Percentiles rank a stretch among this genome's conserved stretches.
phyloP scores from a whole-genome alignment of 2,797 vertebrate species.

The Sebastes hubbsi region DNA sequence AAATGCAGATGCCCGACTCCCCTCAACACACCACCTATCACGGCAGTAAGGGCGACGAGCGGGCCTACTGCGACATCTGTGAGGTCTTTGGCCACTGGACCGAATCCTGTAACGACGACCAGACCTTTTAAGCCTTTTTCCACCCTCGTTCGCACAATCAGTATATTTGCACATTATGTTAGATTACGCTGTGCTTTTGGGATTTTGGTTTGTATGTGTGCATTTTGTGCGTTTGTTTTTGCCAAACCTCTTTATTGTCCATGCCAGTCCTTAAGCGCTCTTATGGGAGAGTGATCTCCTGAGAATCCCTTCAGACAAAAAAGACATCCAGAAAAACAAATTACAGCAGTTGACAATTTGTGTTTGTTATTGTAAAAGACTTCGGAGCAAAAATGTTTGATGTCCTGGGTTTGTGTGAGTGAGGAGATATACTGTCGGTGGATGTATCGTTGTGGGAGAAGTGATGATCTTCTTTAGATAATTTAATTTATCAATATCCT shows the following conservation, averaged over 20 bases:
- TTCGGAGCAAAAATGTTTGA: conserved; percentile 22
- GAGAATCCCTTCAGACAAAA: conserved; percentile 25
- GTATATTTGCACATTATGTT: conserved; percentile 73
- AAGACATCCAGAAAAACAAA: conserved; percentile 12
- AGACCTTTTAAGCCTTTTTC: conserved; percentile 88
- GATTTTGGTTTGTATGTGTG: conserved; percentile 55
- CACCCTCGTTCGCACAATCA: conserved; percentile 57
- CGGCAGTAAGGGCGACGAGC: conserved; percentile 88
- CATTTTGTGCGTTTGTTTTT: conserved; percentile 60
- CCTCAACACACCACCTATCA: conserved; percentile 93
- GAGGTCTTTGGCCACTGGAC: conserved; percentile 97
- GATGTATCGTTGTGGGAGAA: conserved; percentile 33
- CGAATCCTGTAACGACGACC: conserved; percentile 92
- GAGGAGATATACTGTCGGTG: conserved; percentile 24
- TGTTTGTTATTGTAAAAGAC: conserved; percentile 33
- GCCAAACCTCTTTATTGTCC: conserved; percentile 48
- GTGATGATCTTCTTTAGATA: conserved; percentile 33
- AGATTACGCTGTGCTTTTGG: conserved; percentile 54
- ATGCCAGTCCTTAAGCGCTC: conserved; percentile 66
- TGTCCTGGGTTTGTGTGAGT: conserved; percentile 41
- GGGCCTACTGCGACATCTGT: conserved; percentile 96
- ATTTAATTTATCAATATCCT: conserved; percentile 67
- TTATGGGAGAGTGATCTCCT: conserved; percentile 42
- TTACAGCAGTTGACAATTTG: conserved; percentile 13
- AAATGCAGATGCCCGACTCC: conserved; percentile 90